Base-by-base conservation (phyloP, 2,113 vertebrate species). In the Psittacus erithacus region DNA sequence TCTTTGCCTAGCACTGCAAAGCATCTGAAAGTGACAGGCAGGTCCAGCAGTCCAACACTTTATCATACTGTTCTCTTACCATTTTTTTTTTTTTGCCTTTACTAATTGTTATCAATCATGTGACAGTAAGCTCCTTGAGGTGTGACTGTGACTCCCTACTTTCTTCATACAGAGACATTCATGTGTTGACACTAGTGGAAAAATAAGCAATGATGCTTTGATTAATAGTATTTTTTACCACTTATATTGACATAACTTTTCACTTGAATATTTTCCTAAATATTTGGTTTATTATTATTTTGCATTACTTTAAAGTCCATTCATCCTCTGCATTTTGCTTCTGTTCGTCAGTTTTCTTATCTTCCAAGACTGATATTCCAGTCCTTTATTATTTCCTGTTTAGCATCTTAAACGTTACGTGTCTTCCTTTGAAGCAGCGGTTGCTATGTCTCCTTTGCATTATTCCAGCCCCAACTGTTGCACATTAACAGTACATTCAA, bases 401-500 rank as follows among this genome's bases (percentile, higher is more conserved):
- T 86, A 86, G 89, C 78, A 93, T 93, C 84, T 91, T 91, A 93
- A 96, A 92, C 95, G 94, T 96, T 96, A 73, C 88, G 53, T 90
- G 89, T 84, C 81, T 92, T 84, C 60, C 69, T 97, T 90, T 86
- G 92, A 89, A 94, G 98, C 91, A 97, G 95, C 95, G 92, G 87
- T 97, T 96, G 67, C 95, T 93, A 28, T 96, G 97, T 94, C 93
- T 97, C 97, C 98, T 96, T 97, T 93, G 91, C 88, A 87, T 98
- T 96, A 96, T 98, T 97, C 93, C 80, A 97, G 69, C 86, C 93
- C 87, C 80, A 83, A 75, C 95, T 98, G 97, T 97, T 98, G 95
- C 87, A 83, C 89, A 96, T 97, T 55, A 78, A 84, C 82, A 94
- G 89, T 94, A 96, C 94, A 85, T 98, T 98, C 97, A 96, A 95